Conservation (phyloP, 1,140 invertebrate genomes). For the Dendrolimus kikuchii region DNA sequence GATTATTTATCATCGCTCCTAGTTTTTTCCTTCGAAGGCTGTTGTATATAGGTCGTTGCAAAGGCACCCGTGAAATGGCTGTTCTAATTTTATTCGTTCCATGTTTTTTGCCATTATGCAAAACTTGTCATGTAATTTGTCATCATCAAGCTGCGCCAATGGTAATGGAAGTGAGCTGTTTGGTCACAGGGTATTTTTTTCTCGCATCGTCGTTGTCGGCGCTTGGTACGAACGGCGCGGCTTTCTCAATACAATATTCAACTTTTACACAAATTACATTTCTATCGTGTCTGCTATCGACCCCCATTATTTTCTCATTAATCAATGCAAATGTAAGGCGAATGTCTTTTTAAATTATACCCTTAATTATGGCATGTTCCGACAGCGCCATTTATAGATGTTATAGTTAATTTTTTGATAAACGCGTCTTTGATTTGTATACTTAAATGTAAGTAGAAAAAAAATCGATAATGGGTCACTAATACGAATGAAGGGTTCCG, state of each 20-base stretch:
- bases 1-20: too few species aligned
- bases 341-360: constrained; percentile 35
- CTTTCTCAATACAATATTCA: constrained; percentile 41
- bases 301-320: constrained; percentile 69
- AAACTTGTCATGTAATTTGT: constrained; percentile 39
- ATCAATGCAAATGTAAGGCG: constrained; percentile 49
- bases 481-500: too few species aligned
- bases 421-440: too few species aligned
- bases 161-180: constrained; percentile 37
- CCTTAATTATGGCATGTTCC: constrained; percentile 24
- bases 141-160: constrained; percentile 20
- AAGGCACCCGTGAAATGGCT: background rate
- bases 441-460: too few species aligned
- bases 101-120: constrained; percentile 26
- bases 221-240: constrained; percentile 52
- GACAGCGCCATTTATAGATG: background rate
- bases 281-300: constrained; percentile 62
- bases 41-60: background rate
- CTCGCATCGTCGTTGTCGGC: constrained; percentile 32
- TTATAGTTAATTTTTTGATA: too few species aligned
- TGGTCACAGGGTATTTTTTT: constrained; percentile 63
- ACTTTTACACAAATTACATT: constrained; percentile 69
- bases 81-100: constrained; percentile 11
- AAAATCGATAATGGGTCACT: too few species aligned
- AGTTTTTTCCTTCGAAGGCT: background rate